Conservation (phyloP, 2,888 invertebrate genomes). For the Dugesia japonica region DNA sequence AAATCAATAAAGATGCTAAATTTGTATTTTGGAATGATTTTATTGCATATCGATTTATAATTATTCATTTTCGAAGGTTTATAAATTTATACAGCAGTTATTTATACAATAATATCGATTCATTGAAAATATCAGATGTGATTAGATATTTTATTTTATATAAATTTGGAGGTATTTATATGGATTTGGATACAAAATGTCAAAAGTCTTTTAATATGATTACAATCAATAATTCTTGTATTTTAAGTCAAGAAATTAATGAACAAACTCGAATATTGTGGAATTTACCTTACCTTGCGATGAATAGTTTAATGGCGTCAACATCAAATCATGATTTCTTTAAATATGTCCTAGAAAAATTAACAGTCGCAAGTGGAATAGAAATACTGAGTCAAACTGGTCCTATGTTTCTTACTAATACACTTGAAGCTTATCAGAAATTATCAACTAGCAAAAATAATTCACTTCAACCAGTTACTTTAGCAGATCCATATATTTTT, state of each 20-base stretch:
- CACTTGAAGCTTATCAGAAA: neutral
- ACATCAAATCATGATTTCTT: slow-evolving; percentile 26
- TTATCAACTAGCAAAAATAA: neutral
- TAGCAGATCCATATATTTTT: neutral
- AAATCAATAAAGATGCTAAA: neutral
- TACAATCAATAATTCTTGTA: neutral
- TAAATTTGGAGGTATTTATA: slow-evolving; percentile 22
- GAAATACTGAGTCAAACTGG: neutral
- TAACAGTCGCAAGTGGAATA: neutral
- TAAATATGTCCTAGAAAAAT: slow-evolving; percentile 21
- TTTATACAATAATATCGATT: neutral
- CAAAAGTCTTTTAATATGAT: neutral
- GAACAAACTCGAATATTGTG: slow-evolving; percentile 25
- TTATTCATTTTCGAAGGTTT: neutral
- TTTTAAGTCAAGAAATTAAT: slow-evolving; percentile 22
- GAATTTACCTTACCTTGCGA: slow-evolving; percentile 17
- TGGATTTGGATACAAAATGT: slow-evolving; percentile 29
- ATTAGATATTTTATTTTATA: slow-evolving; percentile 23
- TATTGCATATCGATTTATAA: neutral
- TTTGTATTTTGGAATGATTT: slow-evolving; percentile 17
- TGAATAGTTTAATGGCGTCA: slow-evolving; percentile 29
- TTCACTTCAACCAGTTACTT: neutral
- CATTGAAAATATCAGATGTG: slow-evolving; percentile 8
- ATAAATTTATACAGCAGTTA: neutral
- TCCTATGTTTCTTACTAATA: neutral